Evolutionary conservation across 1,140 invertebrate genomes (phyloP).

Genomic region (Cephus cinctus): DNA sequence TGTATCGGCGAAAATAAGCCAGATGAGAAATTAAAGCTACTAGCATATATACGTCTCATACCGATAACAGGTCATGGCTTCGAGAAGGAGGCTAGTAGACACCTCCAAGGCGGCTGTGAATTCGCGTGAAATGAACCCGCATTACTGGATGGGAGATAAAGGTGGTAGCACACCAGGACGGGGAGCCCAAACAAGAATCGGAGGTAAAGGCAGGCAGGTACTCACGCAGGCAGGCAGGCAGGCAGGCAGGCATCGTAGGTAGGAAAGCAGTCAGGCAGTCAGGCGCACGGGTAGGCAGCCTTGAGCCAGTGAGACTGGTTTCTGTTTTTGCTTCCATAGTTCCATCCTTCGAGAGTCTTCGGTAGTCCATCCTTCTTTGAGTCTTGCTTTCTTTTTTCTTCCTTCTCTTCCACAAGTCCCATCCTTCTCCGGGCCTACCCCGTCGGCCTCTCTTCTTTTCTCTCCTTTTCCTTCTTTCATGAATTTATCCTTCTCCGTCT

Average conservation of each 20-base stretch:
- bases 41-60: too few relatives aligned
- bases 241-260: conserved; percentile 29
- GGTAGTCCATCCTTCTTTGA: conserved; percentile 48
- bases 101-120: too few relatives aligned
- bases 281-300: conserved; percentile 39
- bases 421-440: conserved; percentile 1
- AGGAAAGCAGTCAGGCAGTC: conserved; percentile 30
- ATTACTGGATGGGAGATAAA: conserved; percentile 25
- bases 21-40: too few relatives aligned
- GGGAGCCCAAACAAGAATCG: conserved; percentile 15
- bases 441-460: conserved; percentile 13
- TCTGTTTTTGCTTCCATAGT: conserved; percentile 57
- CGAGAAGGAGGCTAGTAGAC: too few relatives aligned
- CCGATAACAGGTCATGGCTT: too few relatives aligned
- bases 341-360: conserved; percentile 51
- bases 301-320: conserved; percentile 58
- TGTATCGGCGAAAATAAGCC: too few relatives aligned
- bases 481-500: conserved; percentile 15
- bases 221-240: too few relatives aligned
- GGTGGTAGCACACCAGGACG: conserved; percentile 19
- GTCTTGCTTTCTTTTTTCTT: conserved; percentile 24
- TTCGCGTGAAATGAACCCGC: conserved; percentile 49
- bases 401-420: conserved; percentile 6
- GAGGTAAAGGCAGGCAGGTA: conserved; percentile 32
- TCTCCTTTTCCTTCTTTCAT: conserved; percentile 13